Base-by-base conservation (phyloP, 2,888 invertebrate species). In the Acronicta alni region DNA sequence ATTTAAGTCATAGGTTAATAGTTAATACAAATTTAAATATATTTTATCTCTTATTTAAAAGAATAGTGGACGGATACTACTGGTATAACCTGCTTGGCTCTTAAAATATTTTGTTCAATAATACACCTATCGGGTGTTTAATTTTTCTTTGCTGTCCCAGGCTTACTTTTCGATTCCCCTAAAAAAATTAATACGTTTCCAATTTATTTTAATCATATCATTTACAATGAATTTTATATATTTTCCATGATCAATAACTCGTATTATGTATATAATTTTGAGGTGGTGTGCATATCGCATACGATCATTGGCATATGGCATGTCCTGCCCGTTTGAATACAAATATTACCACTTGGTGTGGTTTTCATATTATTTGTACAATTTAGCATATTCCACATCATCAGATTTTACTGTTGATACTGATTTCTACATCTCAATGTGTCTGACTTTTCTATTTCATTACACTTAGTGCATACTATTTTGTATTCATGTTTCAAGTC, bases 1-100 rank as follows among this genome's bases (percentile, higher is more conserved):
- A 70, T 67, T 70, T 73, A 72, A 72, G 80, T 77, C 80, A 77
- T 72, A 82, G 81, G 79, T 81, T 76, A 80, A 77, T 79, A 74
- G 78, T 79, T 71, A 80, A 75, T 74, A 73, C 66, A 60, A 79
- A 77, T 81, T 81, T 79, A 72, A 79, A 78, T 80, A 71, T 75
- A 71, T 72, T 79, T 80, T 77, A 80, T 81, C 62, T 75, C 81
- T 76, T 75, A 79, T 77, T 81, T 76, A 72, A 75, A 65, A 79
- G 71, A 70, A 71, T 67, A 68, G 42, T 68, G 53, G 59, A 75
- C 56, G 54, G 45, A 56, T 61, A 67, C 72, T 80, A 77, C 80
- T 76, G 75, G 82, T 79, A 76, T 75, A 79, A 81, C 82, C 75
- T 73, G 79, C 78, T 78, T 68, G 62, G 61, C 59, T 75, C 45